phyloP scores from a whole-genome alignment of 2,113 vertebrate genomes.

The Eulemur macaco region DNA sequence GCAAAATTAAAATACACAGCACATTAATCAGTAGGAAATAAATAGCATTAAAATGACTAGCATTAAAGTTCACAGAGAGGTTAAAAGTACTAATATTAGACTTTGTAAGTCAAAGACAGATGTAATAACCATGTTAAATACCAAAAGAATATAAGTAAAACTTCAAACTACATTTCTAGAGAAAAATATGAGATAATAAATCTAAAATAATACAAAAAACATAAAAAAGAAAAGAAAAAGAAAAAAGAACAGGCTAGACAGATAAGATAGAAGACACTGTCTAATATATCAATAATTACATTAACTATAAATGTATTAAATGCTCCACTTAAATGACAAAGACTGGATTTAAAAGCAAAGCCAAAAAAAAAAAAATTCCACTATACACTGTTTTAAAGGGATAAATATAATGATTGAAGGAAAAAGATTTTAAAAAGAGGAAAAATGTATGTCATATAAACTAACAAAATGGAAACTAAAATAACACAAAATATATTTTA shows the following conservation, averaged over 20 bases:
- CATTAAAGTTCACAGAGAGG: neutral
- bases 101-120: slow-evolving; percentile 4
- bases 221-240: neutral
- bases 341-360: neutral
- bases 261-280: neutral
- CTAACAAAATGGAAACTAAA: neutral
- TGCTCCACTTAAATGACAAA: neutral
- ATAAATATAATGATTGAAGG: neutral
- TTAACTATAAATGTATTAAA: slow-evolving; percentile 30
- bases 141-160: slow-evolving; percentile 41
- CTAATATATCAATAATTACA: neutral
- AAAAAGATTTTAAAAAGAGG: slow-evolving; percentile 8
- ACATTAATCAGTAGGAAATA: neutral
- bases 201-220: neutral
- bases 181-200: neutral
- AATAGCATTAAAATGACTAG: neutral
- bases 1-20: neutral
- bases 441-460: slow-evolving; percentile 15
- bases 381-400: neutral
- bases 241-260: neutral
- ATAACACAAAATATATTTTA: neutral
- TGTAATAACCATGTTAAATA: neutral
- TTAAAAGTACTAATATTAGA: slow-evolving; percentile 28
- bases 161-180: neutral
- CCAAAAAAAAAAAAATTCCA: neutral